Evolutionary conservation across 1,140 invertebrate genomes (phyloP).

Genomic region (Trichonephila inaurata): DNA sequence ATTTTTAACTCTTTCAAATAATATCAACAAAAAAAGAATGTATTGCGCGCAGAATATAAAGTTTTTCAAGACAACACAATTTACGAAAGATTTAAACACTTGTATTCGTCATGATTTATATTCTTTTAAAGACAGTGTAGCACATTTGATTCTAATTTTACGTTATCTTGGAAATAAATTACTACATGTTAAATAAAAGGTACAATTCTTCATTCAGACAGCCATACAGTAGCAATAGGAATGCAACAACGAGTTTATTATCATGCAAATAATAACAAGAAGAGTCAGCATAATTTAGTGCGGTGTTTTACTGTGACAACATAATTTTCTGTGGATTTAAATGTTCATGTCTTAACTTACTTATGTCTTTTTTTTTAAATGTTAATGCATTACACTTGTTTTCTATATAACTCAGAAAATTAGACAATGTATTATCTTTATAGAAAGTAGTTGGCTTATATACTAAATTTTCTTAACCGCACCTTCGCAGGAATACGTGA

Average conservation of each 20-base stretch:
- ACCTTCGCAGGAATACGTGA: not conserved
- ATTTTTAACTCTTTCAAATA: no score
- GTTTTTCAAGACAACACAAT: no score
- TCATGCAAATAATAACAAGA: constrained; percentile 1
- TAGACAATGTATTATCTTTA: not conserved
- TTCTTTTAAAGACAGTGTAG: not conserved
- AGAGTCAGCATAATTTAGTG: not conserved
- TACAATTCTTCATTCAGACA: not conserved
- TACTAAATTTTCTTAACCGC: constrained; percentile 17
- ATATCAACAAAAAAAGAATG: no score
- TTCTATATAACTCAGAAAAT: not conserved
- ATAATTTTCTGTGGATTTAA: constrained; percentile 22
- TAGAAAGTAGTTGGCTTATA: not conserved
- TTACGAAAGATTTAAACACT: not conserved
- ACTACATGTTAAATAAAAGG: not conserved
- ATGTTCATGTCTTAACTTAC: not conserved
- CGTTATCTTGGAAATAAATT: not conserved
- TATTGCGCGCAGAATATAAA: no score
- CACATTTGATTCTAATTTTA: not conserved
- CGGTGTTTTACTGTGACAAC: not conserved
- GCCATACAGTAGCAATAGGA: not conserved
- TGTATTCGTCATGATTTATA: not conserved
- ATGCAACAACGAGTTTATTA: not conserved
- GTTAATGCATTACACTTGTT: not conserved
- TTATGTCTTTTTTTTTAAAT: constrained; percentile 21